A percentile compares a stretch with the other conserved stretches of the same genome.
Evolutionary conservation across 2,113 vertebrate genomes (phyloP).

Genomic region (Acrocephalus kingi): DNA sequence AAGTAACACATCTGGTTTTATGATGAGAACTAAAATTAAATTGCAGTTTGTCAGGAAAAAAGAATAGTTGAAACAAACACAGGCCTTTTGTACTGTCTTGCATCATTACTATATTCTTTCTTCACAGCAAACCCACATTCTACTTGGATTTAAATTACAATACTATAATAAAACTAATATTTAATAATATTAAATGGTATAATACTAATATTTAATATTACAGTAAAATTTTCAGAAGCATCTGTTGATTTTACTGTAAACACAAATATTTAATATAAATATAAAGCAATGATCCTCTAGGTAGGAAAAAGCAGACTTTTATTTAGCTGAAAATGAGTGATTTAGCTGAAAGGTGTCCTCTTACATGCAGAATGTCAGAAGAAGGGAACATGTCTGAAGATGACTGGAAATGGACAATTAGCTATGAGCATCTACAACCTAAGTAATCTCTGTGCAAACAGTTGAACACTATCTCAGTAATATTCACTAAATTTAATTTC

Average conservation of each 20-base stretch:
- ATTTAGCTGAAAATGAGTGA: not conserved
- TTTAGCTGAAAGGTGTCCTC: not conserved
- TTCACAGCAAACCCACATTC: not conserved
- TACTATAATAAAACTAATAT: not conserved
- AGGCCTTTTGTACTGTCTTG: not conserved
- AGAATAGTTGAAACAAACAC: not conserved
- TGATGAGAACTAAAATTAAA: not conserved
- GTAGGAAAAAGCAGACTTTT: not conserved
- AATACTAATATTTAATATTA: not conserved
- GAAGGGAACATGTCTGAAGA: not conserved
- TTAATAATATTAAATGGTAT: not conserved
- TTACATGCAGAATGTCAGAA: not conserved
- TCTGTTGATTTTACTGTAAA: not conserved
- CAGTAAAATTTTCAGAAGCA: not conserved
- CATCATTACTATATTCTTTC: not conserved
- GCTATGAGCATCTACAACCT: not conserved
- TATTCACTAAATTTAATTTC: not conserved
- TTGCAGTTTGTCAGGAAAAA: not conserved
- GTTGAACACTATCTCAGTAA: not conserved
- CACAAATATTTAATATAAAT: not conserved
- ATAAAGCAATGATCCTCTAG: not conserved
- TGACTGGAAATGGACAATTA: not conserved
- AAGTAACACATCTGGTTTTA: not conserved
- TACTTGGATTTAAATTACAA: not conserved
- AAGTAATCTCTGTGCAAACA: not conserved